Evolutionary conservation across 2,113 vertebrate species (phyloP).

Genomic region (Gymnobelideus leadbeateri): DNA sequence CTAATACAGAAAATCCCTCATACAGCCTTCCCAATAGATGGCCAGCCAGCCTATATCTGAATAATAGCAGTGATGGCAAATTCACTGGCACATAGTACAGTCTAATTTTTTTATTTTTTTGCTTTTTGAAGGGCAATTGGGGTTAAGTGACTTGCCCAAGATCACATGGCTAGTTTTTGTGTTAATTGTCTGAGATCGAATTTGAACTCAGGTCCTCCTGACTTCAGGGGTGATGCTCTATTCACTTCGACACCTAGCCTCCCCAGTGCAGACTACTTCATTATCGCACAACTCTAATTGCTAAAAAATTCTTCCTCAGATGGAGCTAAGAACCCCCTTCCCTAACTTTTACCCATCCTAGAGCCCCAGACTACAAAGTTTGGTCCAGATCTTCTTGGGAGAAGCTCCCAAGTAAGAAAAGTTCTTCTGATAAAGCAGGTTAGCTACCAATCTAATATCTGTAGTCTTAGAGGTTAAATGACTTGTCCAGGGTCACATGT

Average conservation of each 20-base stretch:
- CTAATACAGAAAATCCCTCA: not conserved
- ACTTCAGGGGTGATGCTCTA: too few relatives aligned
- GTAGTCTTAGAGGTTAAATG: not conserved
- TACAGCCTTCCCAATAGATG: not conserved
- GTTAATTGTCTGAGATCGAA: too few relatives aligned
- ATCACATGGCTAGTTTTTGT: too few relatives aligned
- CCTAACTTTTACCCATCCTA: not conserved
- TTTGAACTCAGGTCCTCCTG: too few relatives aligned
- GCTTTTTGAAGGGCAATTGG: too few relatives aligned
- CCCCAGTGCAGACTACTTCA: not conserved
- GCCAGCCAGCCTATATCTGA: not conserved
- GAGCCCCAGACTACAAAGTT: not conserved
- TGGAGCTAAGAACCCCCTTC: not conserved
- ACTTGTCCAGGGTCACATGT: not conserved
- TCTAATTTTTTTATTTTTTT: too few relatives aligned
- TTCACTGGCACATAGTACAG: not conserved
- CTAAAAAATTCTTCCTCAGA: not conserved
- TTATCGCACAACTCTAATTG: not conserved
- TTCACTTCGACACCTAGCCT: too few relatives aligned
- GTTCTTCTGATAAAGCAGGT: not conserved
- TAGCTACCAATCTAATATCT: not conserved
- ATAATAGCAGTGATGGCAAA: not conserved
- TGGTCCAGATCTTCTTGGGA: not conserved
- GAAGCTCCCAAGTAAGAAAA: not conserved
- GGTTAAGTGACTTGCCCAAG: too few relatives aligned